phyloP scores from a whole-genome alignment of 2,113 vertebrate species.

The Natator depressus region DNA sequence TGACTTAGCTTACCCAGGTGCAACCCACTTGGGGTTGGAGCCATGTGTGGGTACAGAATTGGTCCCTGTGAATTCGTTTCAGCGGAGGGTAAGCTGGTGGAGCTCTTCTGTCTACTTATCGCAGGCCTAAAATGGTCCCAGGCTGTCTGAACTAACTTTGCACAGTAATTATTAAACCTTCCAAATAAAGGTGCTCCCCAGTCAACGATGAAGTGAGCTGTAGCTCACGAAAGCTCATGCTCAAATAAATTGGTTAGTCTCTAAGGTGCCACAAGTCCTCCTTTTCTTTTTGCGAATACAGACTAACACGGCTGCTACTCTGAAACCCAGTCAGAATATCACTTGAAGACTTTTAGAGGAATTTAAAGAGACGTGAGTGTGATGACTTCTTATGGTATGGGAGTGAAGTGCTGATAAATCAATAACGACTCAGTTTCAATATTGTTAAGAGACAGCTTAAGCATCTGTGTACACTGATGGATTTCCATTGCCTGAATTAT shows the following conservation, averaged over 20 bases:
- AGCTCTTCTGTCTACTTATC: neutral
- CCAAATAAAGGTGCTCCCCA: neutral
- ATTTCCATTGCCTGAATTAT: conserved; percentile 40
- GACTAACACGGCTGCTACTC: no score
- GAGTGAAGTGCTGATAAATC: neutral
- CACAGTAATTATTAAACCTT: neutral
- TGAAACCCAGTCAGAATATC: neutral
- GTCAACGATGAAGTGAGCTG: no score
- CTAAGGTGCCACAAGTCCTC: no score
- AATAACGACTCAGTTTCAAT: conserved; percentile 33
- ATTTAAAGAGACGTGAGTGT: neutral
- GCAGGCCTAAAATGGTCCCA: neutral
- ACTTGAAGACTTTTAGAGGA: neutral
- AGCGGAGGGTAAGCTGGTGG: neutral
- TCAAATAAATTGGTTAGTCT: no score
- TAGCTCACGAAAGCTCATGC: no score
- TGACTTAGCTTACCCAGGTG: neutral
- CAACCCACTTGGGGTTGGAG: neutral
- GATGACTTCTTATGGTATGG: conserved; percentile 20
- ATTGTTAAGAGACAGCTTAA: conserved; percentile 22
- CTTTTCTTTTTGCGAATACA: no score
- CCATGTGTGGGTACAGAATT: neutral
- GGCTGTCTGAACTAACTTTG: neutral
- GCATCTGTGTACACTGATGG: conserved; percentile 14
- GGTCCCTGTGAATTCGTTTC: neutral